Evolutionary conservation across 2,113 vertebrate genomes (phyloP).

Genomic region (Girardinichthys multiradiatus): DNA sequence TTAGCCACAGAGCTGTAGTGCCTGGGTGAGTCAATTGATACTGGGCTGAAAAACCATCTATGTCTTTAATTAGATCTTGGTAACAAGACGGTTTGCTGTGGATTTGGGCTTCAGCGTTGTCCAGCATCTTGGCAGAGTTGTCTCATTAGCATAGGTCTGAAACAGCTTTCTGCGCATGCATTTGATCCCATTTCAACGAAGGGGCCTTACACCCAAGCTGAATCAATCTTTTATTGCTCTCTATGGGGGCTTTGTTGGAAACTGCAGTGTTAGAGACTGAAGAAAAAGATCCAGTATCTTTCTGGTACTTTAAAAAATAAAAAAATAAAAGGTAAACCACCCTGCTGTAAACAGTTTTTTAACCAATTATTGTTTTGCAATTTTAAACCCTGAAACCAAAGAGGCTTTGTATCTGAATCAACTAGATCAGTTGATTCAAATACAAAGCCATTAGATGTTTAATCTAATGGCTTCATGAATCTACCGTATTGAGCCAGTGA

Average conservation of each 20-base stretch:
- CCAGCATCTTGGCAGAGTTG: slow-evolving; percentile 51
- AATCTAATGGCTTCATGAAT: slow-evolving; percentile 36
- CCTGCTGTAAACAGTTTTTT: slow-evolving; percentile 20
- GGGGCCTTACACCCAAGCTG: slow-evolving; percentile 45
- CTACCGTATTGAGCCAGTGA: slow-evolving; percentile 32
- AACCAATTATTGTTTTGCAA: slow-evolving; percentile 16
- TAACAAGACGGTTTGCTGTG: slow-evolving; percentile 21
- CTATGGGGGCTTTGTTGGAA: slow-evolving; percentile 26
- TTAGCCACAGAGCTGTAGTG: background rate
- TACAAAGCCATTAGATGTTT: slow-evolving; percentile 46
- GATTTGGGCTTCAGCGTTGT: slow-evolving; percentile 23
- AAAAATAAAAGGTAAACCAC: slow-evolving; percentile 30
- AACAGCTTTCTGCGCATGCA: slow-evolving; percentile 46
- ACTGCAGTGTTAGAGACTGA: slow-evolving; percentile 19
- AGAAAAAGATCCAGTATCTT: slow-evolving; percentile 19
- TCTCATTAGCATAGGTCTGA: slow-evolving; percentile 65
- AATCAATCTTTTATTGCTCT: slow-evolving; percentile 57
- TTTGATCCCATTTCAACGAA: slow-evolving; percentile 62
- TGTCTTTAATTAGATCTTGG: slow-evolving; percentile 4
- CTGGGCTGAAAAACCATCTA: background rate
- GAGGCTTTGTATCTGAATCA: slow-evolving; percentile 21
- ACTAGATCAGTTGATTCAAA: slow-evolving; percentile 1
- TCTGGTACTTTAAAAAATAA: slow-evolving; percentile 11
- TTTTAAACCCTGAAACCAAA: slow-evolving; percentile 26
- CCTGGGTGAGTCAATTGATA: background rate